A percentile compares a stretch with the other conserved stretches of the same genome.
Evolutionary conservation across 1,140 invertebrate species (phyloP).

Genomic region (Eriocheir sinensis): DNA sequence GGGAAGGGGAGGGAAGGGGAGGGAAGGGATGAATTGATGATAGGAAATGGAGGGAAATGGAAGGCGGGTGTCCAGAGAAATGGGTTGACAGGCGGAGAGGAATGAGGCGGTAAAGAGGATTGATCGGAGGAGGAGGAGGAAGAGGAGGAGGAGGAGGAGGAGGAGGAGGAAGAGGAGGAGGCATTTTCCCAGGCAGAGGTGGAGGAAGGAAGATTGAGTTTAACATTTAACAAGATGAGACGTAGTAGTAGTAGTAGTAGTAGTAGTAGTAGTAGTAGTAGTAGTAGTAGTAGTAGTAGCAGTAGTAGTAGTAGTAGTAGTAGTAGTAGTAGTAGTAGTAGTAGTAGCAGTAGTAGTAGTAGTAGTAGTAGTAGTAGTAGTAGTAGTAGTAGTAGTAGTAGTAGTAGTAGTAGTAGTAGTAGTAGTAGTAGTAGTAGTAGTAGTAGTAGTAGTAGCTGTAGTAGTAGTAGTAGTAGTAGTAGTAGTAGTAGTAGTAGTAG

Average conservation of each 20-base stretch:
- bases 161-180: no score
- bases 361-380: no score
- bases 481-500: no score
- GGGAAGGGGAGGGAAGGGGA: background rate
- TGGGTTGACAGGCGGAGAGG: background rate
- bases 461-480: background rate
- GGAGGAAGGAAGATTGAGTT: no score
- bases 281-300: conserved; percentile 9
- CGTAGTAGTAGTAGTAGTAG: conserved; percentile 6
- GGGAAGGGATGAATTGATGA: background rate
- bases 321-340: no score
- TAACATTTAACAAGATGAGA: no score
- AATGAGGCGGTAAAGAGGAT: background rate
- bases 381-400: no score
- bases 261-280: conserved; percentile 20
- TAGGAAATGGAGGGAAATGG: background rate
- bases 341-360: no score
- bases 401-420: no score
- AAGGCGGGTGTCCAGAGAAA: background rate
- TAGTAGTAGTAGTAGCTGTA: no score
- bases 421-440: no score
- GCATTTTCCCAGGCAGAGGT: no score
- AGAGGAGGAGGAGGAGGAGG: background rate
- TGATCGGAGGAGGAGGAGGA: background rate
- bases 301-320: background rate